phyloP scores from a whole-genome alignment of 2,888 invertebrate species.

The Drosophila anomalipes region DNA sequence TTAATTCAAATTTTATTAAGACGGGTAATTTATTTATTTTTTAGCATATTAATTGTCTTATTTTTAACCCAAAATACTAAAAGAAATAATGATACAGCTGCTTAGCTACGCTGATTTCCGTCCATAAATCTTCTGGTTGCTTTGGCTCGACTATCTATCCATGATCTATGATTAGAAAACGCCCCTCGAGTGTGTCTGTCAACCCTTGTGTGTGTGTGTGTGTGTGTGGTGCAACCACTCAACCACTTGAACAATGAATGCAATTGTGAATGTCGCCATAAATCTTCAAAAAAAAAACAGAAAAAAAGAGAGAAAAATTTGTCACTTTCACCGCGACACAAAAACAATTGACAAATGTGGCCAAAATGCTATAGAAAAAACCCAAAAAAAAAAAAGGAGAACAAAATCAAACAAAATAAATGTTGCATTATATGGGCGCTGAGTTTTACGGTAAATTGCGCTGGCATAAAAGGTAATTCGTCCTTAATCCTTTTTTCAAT shows the following conservation, averaged over 20 bases:
- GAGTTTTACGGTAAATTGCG: conserved; percentile 73
- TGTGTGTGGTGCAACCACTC: conserved; percentile 45
- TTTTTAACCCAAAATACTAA: neutral
- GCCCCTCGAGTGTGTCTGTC: conserved; percentile 38
- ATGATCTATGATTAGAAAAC: conserved; percentile 43
- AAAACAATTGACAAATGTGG: conserved; percentile 72
- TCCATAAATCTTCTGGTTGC: conserved; percentile 36
- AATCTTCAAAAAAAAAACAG: conserved; percentile 40
- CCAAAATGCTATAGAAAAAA: conserved; percentile 56
- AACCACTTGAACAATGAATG: conserved; percentile 64
- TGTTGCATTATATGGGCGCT: conserved; percentile 18
- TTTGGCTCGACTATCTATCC: conserved; percentile 1
- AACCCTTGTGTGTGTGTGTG: conserved; percentile 57
- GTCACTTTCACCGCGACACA: conserved; percentile 70
- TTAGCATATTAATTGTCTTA: too few species aligned
- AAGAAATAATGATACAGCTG: conserved; percentile 16
- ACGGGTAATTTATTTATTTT: neutral
- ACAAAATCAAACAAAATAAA: conserved; percentile 10
- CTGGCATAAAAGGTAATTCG: conserved; percentile 56
- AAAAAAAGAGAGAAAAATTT: conserved; percentile 57
- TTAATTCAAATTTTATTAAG: too few species aligned
- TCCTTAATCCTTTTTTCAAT: conserved; percentile 60
- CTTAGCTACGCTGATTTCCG: neutral
- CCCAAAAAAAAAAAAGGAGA: conserved; percentile 37
- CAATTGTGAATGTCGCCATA: conserved; percentile 47